Evolutionary conservation across 2,888 invertebrate genomes (phyloP).

Genomic region (Ophraella communa): DNA sequence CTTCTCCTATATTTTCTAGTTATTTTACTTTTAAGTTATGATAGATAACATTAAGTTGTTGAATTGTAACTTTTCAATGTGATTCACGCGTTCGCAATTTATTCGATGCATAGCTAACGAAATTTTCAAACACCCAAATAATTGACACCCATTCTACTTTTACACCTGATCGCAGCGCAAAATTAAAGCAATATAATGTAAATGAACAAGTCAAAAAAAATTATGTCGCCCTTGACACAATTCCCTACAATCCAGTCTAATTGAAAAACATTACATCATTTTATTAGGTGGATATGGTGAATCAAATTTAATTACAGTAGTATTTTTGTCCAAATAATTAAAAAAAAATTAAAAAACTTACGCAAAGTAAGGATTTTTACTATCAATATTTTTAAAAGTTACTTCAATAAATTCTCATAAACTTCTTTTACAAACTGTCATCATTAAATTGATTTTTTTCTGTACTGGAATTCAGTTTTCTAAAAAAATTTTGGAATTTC

Average conservation of each 20-base stretch:
- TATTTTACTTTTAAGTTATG: no score
- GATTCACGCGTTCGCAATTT: not conserved
- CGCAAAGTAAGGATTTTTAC: no score
- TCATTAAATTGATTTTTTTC: no score
- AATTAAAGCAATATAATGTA: slow-evolving; percentile 16
- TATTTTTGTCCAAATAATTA: no score
- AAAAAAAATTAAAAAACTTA: no score
- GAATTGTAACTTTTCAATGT: not conserved
- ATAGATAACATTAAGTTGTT: not conserved
- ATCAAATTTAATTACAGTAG: no score
- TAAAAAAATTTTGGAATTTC: no score
- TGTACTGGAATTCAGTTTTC: no score
- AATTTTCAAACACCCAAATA: slow-evolving; percentile 10
- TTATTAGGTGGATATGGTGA: not conserved
- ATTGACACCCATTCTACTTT: slow-evolving; percentile 13
- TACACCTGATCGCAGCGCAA: slow-evolving; percentile 18
- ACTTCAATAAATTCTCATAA: no score
- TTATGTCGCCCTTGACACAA: slow-evolving; percentile 31
- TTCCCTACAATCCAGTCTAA: slow-evolving; percentile 25
- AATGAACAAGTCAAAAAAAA: slow-evolving; percentile 19
- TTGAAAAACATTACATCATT: slow-evolving; percentile 25
- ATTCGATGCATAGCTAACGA: not conserved
- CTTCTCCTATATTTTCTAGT: no score
- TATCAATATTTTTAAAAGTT: no score
- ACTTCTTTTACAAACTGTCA: no score